Conservation (phyloP, 2,797 vertebrate species). For the Aeoliscus strigatus region DNA sequence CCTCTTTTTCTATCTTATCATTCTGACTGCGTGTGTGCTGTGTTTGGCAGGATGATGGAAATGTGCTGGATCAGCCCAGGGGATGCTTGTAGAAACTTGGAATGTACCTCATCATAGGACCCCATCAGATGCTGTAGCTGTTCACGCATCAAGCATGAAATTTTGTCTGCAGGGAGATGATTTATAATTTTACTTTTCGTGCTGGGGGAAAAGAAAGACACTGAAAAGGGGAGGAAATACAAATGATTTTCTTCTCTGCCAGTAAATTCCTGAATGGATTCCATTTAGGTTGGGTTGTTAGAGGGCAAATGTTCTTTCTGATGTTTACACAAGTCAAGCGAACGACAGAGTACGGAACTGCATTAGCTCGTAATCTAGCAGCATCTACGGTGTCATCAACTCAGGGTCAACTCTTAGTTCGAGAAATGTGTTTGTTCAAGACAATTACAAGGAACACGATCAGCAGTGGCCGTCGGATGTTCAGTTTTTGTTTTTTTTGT, state of each 20-base stretch:
- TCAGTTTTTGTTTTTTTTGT: too few relatives aligned
- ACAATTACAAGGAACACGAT: too few relatives aligned
- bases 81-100: constrained; percentile 52
- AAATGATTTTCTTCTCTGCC: constrained; percentile 27
- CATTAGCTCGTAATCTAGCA: too few relatives aligned
- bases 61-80: constrained; percentile 42
- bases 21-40: constrained; percentile 46
- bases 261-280: constrained; percentile 56
- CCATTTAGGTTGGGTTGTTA: constrained; percentile 12
- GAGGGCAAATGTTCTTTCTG: too few relatives aligned
- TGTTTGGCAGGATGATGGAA: constrained; percentile 57
- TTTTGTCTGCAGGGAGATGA: constrained; percentile 72
- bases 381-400: too few relatives aligned
- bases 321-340: too few relatives aligned
- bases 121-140: constrained; percentile 72
- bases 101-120: constrained; percentile 61
- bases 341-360: too few relatives aligned
- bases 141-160: constrained; percentile 74
- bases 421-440: too few relatives aligned
- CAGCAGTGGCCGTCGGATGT: too few relatives aligned
- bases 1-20: constrained; percentile 45
- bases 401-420: too few relatives aligned
- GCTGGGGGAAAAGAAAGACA: constrained; percentile 34
- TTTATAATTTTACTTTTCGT: constrained; percentile 70
- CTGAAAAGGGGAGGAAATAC: constrained; percentile 19